Evolutionary conservation across 2,113 vertebrate species (phyloP).

Genomic region (Pangasianodon gigas): DNA sequence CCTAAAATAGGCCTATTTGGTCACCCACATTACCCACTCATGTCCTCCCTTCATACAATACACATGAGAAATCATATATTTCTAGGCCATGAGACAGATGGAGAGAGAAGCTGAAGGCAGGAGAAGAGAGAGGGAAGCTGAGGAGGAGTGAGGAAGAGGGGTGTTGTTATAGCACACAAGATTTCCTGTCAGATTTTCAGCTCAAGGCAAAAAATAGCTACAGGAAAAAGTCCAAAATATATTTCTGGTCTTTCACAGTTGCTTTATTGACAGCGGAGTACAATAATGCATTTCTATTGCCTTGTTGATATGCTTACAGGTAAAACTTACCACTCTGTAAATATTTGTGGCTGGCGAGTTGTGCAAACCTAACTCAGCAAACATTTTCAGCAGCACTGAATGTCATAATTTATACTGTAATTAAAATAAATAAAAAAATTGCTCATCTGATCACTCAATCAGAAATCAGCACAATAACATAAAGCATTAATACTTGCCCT

Average conservation of each 20-base stretch:
- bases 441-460: neutral
- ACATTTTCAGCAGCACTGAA: constrained; percentile 34
- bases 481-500: constrained; percentile 51
- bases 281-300: constrained; percentile 59
- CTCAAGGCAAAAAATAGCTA: constrained; percentile 7
- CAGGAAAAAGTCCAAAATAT: neutral
- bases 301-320: constrained; percentile 53
- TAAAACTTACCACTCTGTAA: constrained; percentile 47
- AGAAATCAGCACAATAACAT: constrained; percentile 8
- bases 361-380: constrained; percentile 31
- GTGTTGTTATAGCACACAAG: neutral
- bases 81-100: constrained; percentile 58
- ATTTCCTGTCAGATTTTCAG: constrained; percentile 32
- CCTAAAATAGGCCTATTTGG: constrained; percentile 69
- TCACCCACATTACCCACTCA: constrained; percentile 30
- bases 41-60: constrained; percentile 41
- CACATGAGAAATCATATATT: constrained; percentile 56
- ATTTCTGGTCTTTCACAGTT: constrained; percentile 38
- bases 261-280: constrained; percentile 62
- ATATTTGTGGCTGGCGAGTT: constrained; percentile 6
- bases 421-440: neutral
- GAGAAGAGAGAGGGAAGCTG: constrained; percentile 17
- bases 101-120: constrained; percentile 35
- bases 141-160: constrained; percentile 4
- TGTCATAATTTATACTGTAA: constrained; percentile 9